Evolutionary conservation across 2,797 vertebrate genomes (phyloP), one percentile per base, ranked within the genome.

Genomic region (Myoxocephalus aenaeus): DNA sequence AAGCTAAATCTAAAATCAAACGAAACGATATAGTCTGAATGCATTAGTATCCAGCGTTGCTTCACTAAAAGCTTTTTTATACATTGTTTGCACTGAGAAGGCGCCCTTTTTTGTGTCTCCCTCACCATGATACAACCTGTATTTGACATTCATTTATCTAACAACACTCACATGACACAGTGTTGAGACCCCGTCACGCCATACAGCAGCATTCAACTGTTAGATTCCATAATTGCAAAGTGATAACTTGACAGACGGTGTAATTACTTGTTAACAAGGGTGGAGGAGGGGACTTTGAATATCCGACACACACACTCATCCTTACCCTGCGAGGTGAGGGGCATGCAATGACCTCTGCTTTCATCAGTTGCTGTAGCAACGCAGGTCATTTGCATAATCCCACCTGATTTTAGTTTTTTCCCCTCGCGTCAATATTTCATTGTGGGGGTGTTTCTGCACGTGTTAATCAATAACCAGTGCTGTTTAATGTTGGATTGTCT

Each of bases 221-320:
- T 86, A 89, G 18, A 65, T 79, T 81, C 67, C 70, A 73, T 89
- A 90, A 81, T 76, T 79, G 77, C 77, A 40, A 76, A 71, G 75
- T 73, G 75, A 88, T 89, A 90, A 84, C 72, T 82, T 92, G 87
- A 90, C 89, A 91, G 85, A 87, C 72, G 59, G 58, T 85, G 77
- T 91, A 91, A 92, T 93, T 91, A 90, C 83, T 80, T 87, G 84
- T 87, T 93, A 89, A 90, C 83, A 87, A 66, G 82, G 72, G 66
- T 25, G 73, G 65, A 34, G 77, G 75, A 76, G 65, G 73, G 62
- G 69, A 69, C 64, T 44, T 54, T n/a, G 62, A 40, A 53, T 79
- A 51, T 84, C 75, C 74, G 74, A 57, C 59, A 72, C 59, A 72
- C 81, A 81, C 59, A 10, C 71, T 65, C 27, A 65, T 76, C 70